These are phyloP conservation scores for Rhyzopertha dominica DNA, from an alignment of 1,140 invertebrate genomes.

Conservation along the genomic window DNA sequence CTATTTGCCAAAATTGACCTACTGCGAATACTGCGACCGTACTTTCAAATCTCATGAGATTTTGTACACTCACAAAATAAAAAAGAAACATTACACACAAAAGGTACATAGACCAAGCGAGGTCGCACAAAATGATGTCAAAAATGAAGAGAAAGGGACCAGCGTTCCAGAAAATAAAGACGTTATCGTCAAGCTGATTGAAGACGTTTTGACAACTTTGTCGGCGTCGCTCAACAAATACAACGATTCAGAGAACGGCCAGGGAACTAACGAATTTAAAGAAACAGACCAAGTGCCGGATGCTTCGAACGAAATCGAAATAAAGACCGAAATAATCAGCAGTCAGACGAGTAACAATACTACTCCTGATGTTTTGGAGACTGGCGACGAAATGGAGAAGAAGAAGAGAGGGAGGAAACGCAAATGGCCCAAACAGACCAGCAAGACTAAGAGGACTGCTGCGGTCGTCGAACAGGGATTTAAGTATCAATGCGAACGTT, in stretches of 20 bases:
- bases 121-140: conserved; percentile 12
- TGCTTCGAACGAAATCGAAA: background rate
- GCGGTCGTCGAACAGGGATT: conserved; percentile 28
- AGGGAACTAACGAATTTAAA: background rate
- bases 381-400: conserved; percentile 18
- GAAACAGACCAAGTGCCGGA: conserved; percentile 1
- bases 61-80: conserved; percentile 43
- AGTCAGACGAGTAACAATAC: background rate
- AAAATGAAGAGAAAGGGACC: conserved; percentile 15
- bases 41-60: conserved; percentile 44
- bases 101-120: conserved; percentile 26
- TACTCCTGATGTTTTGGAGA: conserved; percentile 8
- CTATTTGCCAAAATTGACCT: conserved; percentile 41
- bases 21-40: conserved; percentile 45
- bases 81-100: conserved; percentile 42
- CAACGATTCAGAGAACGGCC: conserved; percentile 12
- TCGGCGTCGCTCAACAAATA: conserved; percentile 24
- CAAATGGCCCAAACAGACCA: conserved; percentile 24
- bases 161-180: conserved; percentile 26
- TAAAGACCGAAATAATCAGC: conserved; percentile 11
- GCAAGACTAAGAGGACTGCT: conserved; percentile 17
- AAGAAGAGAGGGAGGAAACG: conserved; percentile 38
- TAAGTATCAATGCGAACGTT: conserved; percentile 43
- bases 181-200: conserved; percentile 36
- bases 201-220: conserved; percentile 36